phyloP scores from a whole-genome alignment of 2,113 vertebrate genomes.

The Forbesichthys papilliferus region DNA sequence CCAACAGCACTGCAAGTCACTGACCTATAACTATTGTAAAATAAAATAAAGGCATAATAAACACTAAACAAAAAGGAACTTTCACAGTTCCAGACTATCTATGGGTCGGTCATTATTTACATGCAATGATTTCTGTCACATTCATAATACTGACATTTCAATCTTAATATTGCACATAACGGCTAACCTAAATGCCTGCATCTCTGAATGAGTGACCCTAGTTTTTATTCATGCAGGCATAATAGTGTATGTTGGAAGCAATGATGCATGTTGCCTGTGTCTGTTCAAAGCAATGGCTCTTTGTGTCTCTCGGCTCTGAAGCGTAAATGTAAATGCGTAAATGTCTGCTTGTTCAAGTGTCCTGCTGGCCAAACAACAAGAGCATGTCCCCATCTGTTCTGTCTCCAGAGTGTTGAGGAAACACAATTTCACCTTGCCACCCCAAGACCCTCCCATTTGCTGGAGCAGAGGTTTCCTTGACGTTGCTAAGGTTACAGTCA shows the following conservation, averaged over 20 bases:
- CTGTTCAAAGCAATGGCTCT: constrained; percentile 35
- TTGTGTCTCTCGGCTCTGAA: constrained; percentile 66
- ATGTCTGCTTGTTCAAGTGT: constrained; percentile 81
- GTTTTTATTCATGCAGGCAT: constrained; percentile 11
- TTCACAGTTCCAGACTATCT: too few relatives aligned
- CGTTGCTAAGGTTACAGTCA: constrained; percentile 55
- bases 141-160: constrained; percentile 18
- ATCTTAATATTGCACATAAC: constrained; percentile 11
- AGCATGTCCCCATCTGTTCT: constrained; percentile 90
- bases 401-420: constrained; percentile 77
- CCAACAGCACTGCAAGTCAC: constrained; percentile 27
- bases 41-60: too few relatives aligned
- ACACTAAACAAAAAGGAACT: too few relatives aligned
- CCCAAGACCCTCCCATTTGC: constrained; percentile 54
- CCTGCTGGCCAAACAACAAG: constrained; percentile 84
- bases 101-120: background rate
- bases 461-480: constrained; percentile 51
- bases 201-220: constrained; percentile 14
- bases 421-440: constrained; percentile 63
- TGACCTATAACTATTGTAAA: background rate
- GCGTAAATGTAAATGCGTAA: constrained; percentile 87
- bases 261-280: constrained; percentile 32
- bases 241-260: constrained; percentile 9
- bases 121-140: constrained; percentile 21
- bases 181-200: background rate